phyloP scores from a whole-genome alignment of 2,888 invertebrate species.

The Apotomis betuletana region DNA sequence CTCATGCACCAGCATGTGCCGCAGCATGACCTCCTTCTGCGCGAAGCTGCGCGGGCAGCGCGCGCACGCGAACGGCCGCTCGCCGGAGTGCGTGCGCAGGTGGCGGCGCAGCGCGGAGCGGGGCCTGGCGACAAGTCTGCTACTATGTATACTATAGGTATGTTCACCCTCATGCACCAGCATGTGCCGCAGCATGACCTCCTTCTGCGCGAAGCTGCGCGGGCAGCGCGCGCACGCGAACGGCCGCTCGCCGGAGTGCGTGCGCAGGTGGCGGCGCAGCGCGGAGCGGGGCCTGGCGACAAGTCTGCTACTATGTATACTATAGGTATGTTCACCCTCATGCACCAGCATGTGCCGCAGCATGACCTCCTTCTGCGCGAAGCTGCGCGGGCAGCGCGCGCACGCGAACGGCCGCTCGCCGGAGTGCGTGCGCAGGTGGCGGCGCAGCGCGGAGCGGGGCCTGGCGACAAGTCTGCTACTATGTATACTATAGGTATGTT shows the following conservation, averaged over 20 bases:
- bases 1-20: constrained; percentile 81
- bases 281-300: no score
- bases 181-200: constrained; percentile 86
- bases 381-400: constrained; percentile 67
- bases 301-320: no score
- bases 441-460: constrained; percentile 85
- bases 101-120: constrained; percentile 87
- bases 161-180: constrained; percentile 65
- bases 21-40: constrained; percentile 87
- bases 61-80: constrained; percentile 64
- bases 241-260: constrained; percentile 85
- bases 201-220: constrained; percentile 87
- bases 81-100: constrained; percentile 87
- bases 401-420: constrained; percentile 77
- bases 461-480: no score
- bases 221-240: constrained; percentile 61
- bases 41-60: constrained; percentile 81
- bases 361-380: constrained; percentile 89
- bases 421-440: constrained; percentile 88
- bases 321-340: constrained; percentile 47
- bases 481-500: not conserved
- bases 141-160: not conserved
- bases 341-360: constrained; percentile 83
- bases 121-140: no score
- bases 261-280: constrained; percentile 87